Conservation (phyloP, 92 coral and sea anemone species). For the Paramuricea clavata region DNA sequence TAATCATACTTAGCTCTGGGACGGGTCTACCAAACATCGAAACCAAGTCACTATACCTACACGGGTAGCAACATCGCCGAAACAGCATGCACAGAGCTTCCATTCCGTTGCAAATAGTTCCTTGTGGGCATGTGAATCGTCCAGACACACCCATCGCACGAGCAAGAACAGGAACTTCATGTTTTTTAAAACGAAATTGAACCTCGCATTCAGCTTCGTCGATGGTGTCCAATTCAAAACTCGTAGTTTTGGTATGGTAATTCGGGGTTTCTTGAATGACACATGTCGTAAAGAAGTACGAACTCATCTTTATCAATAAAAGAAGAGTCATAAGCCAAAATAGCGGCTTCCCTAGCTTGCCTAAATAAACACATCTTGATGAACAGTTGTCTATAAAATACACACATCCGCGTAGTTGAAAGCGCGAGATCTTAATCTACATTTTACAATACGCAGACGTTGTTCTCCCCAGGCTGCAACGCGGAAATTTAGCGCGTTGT, state of each 20-base stretch:
- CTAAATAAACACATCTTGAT: too few species aligned
- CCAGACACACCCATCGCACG: not conserved
- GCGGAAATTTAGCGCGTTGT: too few species aligned
- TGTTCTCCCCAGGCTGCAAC: too few species aligned
- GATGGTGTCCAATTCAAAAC: not conserved
- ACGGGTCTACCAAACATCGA: slow-evolving; percentile 14
- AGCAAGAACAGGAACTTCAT: slow-evolving; percentile 20
- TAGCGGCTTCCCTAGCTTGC: not conserved
- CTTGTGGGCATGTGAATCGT: slow-evolving; percentile 11
- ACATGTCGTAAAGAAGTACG: not conserved
- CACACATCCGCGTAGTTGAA: too few species aligned
- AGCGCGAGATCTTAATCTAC: too few species aligned
- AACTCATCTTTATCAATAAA: not conserved
- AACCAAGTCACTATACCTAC: slow-evolving; percentile 12
- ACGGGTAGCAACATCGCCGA: slow-evolving; percentile 18
- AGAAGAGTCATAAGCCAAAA: slow-evolving; percentile 13
- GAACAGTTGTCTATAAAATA: too few species aligned
- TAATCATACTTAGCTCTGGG: slow-evolving; percentile 19
- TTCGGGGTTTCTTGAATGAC: slow-evolving; percentile 2
- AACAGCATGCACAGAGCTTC: not conserved
- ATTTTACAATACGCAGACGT: too few species aligned
- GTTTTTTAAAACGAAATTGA: slow-evolving; percentile 7
- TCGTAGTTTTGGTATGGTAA: not conserved
- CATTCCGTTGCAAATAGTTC: slow-evolving; percentile 13
- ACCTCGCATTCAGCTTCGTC: not conserved